A percentile compares a stretch with the other conserved stretches of the same genome.
Conservation (phyloP, 2,888 invertebrate genomes). For the Lithosia quadra region DNA sequence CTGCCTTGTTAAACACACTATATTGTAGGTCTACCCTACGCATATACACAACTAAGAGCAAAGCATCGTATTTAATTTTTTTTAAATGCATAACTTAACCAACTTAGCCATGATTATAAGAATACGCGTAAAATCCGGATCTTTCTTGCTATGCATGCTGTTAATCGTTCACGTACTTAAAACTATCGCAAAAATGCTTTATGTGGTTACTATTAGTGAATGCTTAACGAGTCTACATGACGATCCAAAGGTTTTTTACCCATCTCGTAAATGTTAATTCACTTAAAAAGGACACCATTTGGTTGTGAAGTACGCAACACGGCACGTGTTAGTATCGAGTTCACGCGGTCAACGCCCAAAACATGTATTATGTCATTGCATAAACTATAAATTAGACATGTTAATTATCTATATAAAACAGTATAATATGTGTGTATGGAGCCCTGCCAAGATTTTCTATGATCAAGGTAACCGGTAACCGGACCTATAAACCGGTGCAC, state of each 20-base stretch:
- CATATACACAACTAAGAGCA: no score
- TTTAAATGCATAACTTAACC: background rate
- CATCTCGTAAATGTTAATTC: slow-evolving; percentile 27
- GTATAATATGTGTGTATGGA: background rate
- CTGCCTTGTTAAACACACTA: no score
- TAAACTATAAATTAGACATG: no score
- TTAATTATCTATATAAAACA: no score
- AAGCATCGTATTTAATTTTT: background rate
- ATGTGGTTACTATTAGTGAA: slow-evolving; percentile 22
- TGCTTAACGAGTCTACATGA: slow-evolving; percentile 18
- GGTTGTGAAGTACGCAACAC: slow-evolving; percentile 24
- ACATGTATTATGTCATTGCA: slow-evolving; percentile 21
- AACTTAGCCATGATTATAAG: background rate
- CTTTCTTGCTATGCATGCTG: slow-evolving; percentile 6
- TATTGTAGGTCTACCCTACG: no score
- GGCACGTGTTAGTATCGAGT: slow-evolving; percentile 40
- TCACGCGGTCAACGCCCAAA: slow-evolving; percentile 38
- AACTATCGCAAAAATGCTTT: slow-evolving; percentile 24
- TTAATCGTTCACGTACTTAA: slow-evolving; percentile 12
- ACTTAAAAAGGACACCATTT: slow-evolving; percentile 33
- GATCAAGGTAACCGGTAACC: background rate
- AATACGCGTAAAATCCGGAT: background rate
- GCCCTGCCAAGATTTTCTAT: background rate
- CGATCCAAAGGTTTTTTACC: slow-evolving; percentile 29
- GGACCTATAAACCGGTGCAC: background rate